These are phyloP conservation scores for Eustalomyia histrio DNA, from an alignment of 2,888 invertebrate species.

Conservation along the genomic window DNA sequence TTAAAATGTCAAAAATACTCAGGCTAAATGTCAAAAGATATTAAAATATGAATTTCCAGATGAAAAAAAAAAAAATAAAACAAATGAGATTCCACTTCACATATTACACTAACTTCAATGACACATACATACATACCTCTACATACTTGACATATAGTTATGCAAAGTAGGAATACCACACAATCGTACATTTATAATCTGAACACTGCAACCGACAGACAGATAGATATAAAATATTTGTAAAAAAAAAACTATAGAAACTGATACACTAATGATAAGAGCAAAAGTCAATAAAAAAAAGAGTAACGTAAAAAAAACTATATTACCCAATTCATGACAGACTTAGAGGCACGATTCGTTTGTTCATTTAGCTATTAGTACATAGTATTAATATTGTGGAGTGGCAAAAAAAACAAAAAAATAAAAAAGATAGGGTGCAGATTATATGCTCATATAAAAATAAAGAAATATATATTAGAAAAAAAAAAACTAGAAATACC, in stretches of 20 bases:
- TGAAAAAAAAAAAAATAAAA: slow-evolving; percentile 35
- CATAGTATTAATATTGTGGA: neutral
- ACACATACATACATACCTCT: neutral
- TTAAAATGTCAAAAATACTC: slow-evolving; percentile 30
- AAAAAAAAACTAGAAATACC: slow-evolving; percentile 57
- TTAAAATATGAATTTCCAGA: slow-evolving; percentile 57
- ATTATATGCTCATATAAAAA: slow-evolving; percentile 18
- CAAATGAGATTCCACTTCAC: slow-evolving; percentile 48
- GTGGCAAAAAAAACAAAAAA: neutral
- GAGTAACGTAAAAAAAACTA: neutral
- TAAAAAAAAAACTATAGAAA: slow-evolving; percentile 44
- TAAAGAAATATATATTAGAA: slow-evolving; percentile 47
- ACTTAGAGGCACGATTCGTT: slow-evolving; percentile 51
- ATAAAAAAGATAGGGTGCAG: slow-evolving; percentile 9
- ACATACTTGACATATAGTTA: slow-evolving; percentile 49
- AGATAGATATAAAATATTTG: slow-evolving; percentile 18
- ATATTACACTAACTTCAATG: slow-evolving; percentile 39
- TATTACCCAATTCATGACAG: slow-evolving; percentile 59
- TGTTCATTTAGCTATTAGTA: slow-evolving; percentile 18
- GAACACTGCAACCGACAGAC: slow-evolving; percentile 29
- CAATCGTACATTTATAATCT: slow-evolving; percentile 16
- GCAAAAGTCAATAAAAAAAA: slow-evolving; percentile 58
- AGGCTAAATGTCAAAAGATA: slow-evolving; percentile 62
- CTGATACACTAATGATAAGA: slow-evolving; percentile 63
- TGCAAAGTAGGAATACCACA: slow-evolving; percentile 14